These are phyloP conservation scores for Psettodes erumei DNA, from an alignment of 2,113 vertebrate genomes.

Conservation along the genomic window DNA sequence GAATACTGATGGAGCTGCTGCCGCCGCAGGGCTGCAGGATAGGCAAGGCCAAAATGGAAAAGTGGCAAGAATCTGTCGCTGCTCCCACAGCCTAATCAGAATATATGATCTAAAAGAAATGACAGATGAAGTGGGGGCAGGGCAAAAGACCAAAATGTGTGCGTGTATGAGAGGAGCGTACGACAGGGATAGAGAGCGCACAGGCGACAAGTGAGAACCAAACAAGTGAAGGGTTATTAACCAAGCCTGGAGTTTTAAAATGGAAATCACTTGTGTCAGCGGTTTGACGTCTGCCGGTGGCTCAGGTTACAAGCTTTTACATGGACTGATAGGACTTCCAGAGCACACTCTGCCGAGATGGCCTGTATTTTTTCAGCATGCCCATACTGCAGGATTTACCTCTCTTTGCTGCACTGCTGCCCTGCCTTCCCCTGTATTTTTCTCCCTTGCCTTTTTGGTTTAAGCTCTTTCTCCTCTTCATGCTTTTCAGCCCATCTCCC, in stretches of 20 bases:
- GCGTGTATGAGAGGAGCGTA: not conserved
- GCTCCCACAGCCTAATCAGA: conserved; percentile 9
- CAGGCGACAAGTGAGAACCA: conserved; percentile 6
- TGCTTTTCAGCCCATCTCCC: not conserved
- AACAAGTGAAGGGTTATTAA: conserved; percentile 39
- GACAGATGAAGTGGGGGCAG: not conserved
- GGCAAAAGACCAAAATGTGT: not conserved
- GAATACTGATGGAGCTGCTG: conserved; percentile 31
- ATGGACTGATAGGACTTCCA: conserved; percentile 40
- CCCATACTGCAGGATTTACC: not conserved
- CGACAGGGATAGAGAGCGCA: not conserved
- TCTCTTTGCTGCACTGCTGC: not conserved
- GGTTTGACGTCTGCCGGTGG: conserved; percentile 66
- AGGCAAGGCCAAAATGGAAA: conserved; percentile 2
- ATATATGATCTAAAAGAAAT: conserved; percentile 20
- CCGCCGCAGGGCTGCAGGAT: conserved; percentile 3
- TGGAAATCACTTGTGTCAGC: conserved; percentile 59
- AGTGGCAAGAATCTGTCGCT: not conserved
- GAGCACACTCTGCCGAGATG: not conserved
- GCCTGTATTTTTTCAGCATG: conserved; percentile 48
- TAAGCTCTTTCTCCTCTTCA: not conserved
- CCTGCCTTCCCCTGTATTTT: not conserved
- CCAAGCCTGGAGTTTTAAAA: conserved; percentile 38
- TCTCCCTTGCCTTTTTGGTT: not conserved
- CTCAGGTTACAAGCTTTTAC: conserved; percentile 71